These are phyloP conservation scores for Beris morrisii DNA, from an alignment of 2,888 invertebrate species.

Conservation along the genomic window DNA sequence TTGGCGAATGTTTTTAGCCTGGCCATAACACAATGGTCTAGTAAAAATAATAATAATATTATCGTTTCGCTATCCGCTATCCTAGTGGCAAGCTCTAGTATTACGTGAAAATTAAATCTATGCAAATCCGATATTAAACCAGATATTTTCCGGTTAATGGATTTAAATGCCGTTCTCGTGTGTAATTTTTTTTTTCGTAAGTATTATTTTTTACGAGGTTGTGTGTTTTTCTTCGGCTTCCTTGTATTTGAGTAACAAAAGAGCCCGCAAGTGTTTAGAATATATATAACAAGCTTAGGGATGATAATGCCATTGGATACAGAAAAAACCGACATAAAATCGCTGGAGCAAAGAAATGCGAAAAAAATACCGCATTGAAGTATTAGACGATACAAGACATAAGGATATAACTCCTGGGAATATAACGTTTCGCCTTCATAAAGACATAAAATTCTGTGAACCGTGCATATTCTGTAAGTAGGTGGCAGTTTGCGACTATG, in stretches of 20 bases:
- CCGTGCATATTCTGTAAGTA: background rate
- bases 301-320: constrained; percentile 7
- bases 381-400: constrained; percentile 5
- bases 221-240: constrained; percentile 5
- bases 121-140: constrained; percentile 31
- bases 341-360: background rate
- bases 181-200: background rate
- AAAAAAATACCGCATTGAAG: constrained; percentile 3
- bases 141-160: constrained; percentile 10
- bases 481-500: constrained; percentile 2
- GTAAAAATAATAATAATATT: background rate
- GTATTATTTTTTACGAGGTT: too few species aligned
- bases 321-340: too few species aligned
- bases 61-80: background rate
- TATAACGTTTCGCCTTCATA: background rate
- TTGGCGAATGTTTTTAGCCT: constrained; percentile 4
- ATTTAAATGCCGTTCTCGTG: constrained; percentile 19
- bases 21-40: background rate
- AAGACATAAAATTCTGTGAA: constrained; percentile 6
- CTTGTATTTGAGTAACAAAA: background rate
- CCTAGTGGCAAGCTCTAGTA: background rate
- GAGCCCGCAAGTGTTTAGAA: constrained; percentile 7
- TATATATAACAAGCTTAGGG: constrained; percentile 3
- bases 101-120: constrained; percentile 28
- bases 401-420: constrained; percentile 7